Percentiles rank a stretch among this genome's conserved stretches.
Evolutionary conservation across 2,797 vertebrate genomes (phyloP).

Genomic region (Enteromius anoplus): DNA sequence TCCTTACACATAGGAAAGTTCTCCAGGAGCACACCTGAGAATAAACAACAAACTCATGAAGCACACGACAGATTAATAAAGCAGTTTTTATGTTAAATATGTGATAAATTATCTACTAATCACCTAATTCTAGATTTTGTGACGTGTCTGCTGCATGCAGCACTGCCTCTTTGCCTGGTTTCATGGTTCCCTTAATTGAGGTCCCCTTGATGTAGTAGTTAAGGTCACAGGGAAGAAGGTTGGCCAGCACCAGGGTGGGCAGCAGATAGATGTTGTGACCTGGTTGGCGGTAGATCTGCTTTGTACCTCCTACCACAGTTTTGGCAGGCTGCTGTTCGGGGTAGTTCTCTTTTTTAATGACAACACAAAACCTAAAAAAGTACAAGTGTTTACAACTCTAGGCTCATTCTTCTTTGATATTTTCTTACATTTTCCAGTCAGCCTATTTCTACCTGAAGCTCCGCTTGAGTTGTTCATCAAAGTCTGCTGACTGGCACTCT

Average conservation of each 20-base stretch:
- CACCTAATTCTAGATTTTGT: slow-evolving; percentile 95
- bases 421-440: no score
- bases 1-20: slow-evolving; percentile 93
- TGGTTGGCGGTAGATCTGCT: slow-evolving; percentile 95
- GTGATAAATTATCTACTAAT: slow-evolving; percentile 55
- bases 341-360: slow-evolving; percentile 96
- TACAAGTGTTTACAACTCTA: not conserved
- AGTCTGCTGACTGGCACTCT: slow-evolving; percentile 92
- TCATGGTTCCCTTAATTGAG: slow-evolving; percentile 86
- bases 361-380: slow-evolving; percentile 87
- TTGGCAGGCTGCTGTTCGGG: slow-evolving; percentile 93
- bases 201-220: slow-evolving; percentile 92
- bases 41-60: not conserved
- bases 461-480: slow-evolving; percentile 81
- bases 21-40: slow-evolving; percentile 88
- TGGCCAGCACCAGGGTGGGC: slow-evolving; percentile 92
- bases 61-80: not conserved
- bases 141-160: slow-evolving; percentile 92
- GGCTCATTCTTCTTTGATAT: not conserved
- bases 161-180: slow-evolving; percentile 90
- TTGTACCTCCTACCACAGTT: slow-evolving; percentile 83
- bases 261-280: slow-evolving; percentile 94
- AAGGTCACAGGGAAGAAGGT: slow-evolving; percentile 93
- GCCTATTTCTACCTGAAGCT: slow-evolving; percentile 86
- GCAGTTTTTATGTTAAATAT: not conserved